Base-by-base conservation (phyloP, 1,140 invertebrate genomes). In the Temnothorax curvispinosus region DNA sequence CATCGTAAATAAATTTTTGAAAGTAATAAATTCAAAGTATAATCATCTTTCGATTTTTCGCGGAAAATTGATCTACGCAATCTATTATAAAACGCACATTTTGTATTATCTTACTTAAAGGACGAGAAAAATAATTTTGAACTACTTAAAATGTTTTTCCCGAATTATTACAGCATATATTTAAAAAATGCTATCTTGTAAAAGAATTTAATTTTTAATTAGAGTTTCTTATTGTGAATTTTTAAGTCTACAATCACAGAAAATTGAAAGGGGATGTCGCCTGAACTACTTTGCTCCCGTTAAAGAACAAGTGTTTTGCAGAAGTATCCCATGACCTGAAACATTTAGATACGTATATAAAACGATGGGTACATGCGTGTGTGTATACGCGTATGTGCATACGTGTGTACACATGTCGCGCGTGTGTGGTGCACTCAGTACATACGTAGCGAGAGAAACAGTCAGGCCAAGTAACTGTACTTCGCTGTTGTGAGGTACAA, bases 391-490 rank as follows among this genome's bases (percentile, higher is more conserved):
- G 27, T 27, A 27, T 27, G 27, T 27, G 27, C 27, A 27, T 0
- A 27, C 27, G 62, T 52, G 32, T 52, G 18, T 27, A 38, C n/a
- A 13, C 13, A 44, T 64, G 11, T 56, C 58, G 3, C 50, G 21
- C 4, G 18, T 67, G 35, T 54, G 54, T 84, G 71, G 54, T 47
- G 1, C 7, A 13, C 38, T 13, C 35, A 27, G 21, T 54, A 47
- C 54, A 60, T 47, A 60, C 52, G 54, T 3, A n/a, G 2, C n/a
- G 54, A 74, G 41, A 84, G 80, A 85, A 72, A 84, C 52, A 87
- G 72, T 84, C 89, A 86, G 87, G 86, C 85, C 86, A 92, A 90
- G 86, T 92, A 91, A 92, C 89, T 92, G 87, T 90, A 91, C 87
- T 86, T 58, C 64, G 74, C 35, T 56, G 71, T 58, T 60, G 77